Percentiles rank a stretch among this genome's conserved stretches.
Conservation (phyloP, 1,140 invertebrate species). For the Pygmarrhopalites habei region DNA sequence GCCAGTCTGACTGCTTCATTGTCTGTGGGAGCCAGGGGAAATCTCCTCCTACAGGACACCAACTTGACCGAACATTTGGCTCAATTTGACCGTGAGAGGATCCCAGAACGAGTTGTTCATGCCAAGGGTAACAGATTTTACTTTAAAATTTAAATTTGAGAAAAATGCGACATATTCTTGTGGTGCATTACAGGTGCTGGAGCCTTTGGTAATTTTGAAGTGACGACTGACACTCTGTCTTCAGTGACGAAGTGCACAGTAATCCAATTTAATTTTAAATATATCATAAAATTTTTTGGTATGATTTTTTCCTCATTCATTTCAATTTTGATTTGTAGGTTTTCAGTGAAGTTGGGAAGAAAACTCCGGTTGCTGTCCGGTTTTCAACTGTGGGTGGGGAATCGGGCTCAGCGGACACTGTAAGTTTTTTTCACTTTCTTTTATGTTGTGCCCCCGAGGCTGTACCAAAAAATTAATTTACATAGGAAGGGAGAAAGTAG, state of each 20-base stretch:
- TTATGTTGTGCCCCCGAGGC: too few species aligned
- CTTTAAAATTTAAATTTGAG: too few species aligned
- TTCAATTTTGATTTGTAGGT: too few species aligned
- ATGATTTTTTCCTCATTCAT: too few species aligned
- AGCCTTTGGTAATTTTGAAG: conserved; percentile 33
- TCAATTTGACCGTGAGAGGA: conserved; percentile 83
- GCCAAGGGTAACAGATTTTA: conserved; percentile 97
- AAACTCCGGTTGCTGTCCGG: conserved; percentile 48
- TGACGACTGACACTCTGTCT: conserved; percentile 21
- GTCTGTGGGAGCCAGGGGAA: conserved; percentile 73
- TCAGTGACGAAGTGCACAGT: conserved; percentile 40
- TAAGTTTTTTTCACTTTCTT: conserved; percentile 42
- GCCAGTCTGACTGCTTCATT: conserved; percentile 51
- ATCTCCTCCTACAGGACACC: conserved; percentile 78
- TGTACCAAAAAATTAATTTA: too few species aligned
- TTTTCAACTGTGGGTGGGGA: conserved; percentile 87
- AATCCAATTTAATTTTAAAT: too few species aligned
- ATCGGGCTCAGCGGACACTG: conserved; percentile 82
- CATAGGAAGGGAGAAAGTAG: too few species aligned
- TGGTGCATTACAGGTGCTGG: too few species aligned
- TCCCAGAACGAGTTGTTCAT: conserved; percentile 94
- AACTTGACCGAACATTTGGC: conserved; percentile 79
- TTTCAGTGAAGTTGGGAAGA: conserved; percentile 29
- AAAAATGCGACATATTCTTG: too few species aligned
- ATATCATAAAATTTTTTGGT: too few species aligned